Evolutionary conservation across 1,140 invertebrate genomes (phyloP), one percentile per base, ranked within the genome.

Genomic region (Drosophila burlai): DNA sequence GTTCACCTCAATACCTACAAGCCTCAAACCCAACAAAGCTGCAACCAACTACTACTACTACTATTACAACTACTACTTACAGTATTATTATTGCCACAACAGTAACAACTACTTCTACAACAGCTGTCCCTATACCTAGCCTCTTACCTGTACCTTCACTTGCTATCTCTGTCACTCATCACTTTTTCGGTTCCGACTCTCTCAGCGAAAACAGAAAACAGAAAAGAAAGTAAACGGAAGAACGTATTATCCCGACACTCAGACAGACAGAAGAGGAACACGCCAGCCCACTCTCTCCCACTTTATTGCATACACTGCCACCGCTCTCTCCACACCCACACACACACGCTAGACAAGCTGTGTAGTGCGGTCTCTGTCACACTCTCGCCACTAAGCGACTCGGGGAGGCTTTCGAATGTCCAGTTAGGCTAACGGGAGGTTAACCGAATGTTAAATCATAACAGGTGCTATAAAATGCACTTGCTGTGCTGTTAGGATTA

Each of bases 131-230:
- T 72, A 9, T 61, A 46, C 62, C 67, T 73, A 40, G 16, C 34
- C 57, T 52, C 69, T 78, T 59, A 47, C 43, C 77, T 81, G 43
- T 61, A 47, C 45, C 59, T 64, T 62, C 65, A 86, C 75, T 79
- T 83, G 67, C 83, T 84, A 68, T 83, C 81, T 84, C 85, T 85
- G 47, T 82, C 79, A 64, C 68, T 80, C 81, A 89, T 90, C 81
- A 76, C 55, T 67, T 89, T 89, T 89, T 89, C 75, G 78, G 61
- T 84, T 84, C 57, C 78, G 64, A 78, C 59, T 52, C 69, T 66
- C 74, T 63, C 74, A 52, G 57, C 50, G 57, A 71, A 61, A 40
- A 24, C 57, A 36, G 57, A 71, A 61, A 40, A 24, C 57, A 38
- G 42, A 52, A 29, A 15, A 21, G 11, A 21, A 40, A 40, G 6